phyloP scores from a whole-genome alignment of 2,113 vertebrate genomes.

The Petromus typicus region DNA sequence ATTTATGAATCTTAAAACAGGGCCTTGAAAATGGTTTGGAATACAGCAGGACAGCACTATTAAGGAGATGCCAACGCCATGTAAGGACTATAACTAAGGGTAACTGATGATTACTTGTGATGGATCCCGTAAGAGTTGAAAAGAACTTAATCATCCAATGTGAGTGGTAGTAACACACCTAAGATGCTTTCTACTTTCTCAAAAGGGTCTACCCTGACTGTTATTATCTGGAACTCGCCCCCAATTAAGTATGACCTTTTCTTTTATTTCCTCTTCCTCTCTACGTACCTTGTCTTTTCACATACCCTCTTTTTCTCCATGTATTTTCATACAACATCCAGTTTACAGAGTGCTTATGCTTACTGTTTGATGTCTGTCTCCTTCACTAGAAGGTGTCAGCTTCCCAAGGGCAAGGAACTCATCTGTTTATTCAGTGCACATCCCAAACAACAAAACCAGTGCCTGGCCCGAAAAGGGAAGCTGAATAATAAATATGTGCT shows the following conservation, averaged over 20 bases:
- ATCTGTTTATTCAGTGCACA: not conserved
- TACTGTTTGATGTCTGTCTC: not conserved
- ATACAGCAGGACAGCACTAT: not conserved
- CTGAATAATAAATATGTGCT: not conserved
- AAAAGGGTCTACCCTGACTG: not conserved
- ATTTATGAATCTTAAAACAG: slow-evolving; percentile 1
- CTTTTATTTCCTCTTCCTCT: not conserved
- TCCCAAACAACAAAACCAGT: not conserved
- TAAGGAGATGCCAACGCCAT: not conserved
- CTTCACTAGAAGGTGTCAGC: not conserved
- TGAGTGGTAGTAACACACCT: not conserved
- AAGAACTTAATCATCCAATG: not conserved
- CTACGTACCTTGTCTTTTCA: too few relatives aligned
- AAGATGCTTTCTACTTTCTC: not conserved
- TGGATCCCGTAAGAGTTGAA: not conserved
- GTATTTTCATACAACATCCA: not conserved
- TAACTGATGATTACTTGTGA: not conserved
- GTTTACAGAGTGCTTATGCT: not conserved
- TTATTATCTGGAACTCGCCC: not conserved
- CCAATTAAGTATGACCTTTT: not conserved
- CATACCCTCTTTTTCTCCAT: too few relatives aligned
- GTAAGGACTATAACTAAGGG: not conserved
- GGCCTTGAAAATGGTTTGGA: not conserved
- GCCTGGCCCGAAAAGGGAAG: not conserved
- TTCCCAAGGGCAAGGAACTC: not conserved